Evolutionary conservation across 2,113 vertebrate genomes (phyloP).

Genomic region (Abramis brama): DNA sequence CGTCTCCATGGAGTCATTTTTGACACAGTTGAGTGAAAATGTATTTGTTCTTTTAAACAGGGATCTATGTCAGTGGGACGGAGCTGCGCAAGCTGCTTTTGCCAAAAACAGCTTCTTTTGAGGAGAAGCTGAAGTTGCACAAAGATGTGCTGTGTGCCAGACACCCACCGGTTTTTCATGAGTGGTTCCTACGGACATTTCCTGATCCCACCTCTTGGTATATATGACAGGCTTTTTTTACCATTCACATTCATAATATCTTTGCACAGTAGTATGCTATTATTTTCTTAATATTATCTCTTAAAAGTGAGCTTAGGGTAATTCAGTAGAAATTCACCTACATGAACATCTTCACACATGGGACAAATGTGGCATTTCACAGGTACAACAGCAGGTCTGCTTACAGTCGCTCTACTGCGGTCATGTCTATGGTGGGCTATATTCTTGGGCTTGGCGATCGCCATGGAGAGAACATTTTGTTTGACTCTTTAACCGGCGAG

Average conservation of each 20-base stretch:
- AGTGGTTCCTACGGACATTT: conserved; percentile 96
- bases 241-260: background rate
- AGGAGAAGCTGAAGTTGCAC: conserved; percentile 91
- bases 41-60: conserved; percentile 66
- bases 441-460: conserved; percentile 96
- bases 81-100: conserved; percentile 92
- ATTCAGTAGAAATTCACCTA: background rate
- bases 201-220: conserved; percentile 96
- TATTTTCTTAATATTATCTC: background rate
- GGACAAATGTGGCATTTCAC: conserved; percentile 2
- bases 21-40: background rate
- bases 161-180: conserved; percentile 91
- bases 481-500: conserved; percentile 95
- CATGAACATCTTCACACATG: background rate
- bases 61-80: conserved; percentile 90
- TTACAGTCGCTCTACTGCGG: conserved; percentile 93
- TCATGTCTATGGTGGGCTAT: conserved; percentile 99
- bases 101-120: conserved; percentile 84
- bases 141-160: conserved; percentile 90
- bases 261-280: background rate
- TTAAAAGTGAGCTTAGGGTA: background rate
- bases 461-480: conserved; percentile 96
- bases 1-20: background rate
- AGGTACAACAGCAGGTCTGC: conserved; percentile 98
- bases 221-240: conserved; percentile 29